phyloP scores from a whole-genome alignment of 2,113 vertebrate species.

The Haemorhous mexicanus region DNA sequence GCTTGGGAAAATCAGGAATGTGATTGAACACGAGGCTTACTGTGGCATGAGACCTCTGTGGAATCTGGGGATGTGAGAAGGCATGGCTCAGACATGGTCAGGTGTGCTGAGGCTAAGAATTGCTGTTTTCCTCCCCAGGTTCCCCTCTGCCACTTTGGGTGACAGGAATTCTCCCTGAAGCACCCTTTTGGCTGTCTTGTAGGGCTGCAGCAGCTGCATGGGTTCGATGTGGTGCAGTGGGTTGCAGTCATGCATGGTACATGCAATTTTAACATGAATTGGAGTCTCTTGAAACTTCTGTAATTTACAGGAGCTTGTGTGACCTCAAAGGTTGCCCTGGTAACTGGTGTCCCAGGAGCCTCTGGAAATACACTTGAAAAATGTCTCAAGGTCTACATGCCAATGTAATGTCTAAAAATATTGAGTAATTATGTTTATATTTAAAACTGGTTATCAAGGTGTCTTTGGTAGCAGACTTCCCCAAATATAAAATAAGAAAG shows the following conservation, averaged over 20 bases:
- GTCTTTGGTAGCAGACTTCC: neutral
- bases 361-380: neutral
- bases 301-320: neutral
- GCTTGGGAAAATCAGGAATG: neutral
- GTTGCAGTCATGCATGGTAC: neutral
- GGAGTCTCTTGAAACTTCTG: neutral
- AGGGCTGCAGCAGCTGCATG: neutral
- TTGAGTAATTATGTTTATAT: neutral
- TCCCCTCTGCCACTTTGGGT: neutral
- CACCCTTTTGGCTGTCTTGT: neutral
- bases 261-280: neutral
- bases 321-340: neutral
- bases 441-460: neutral
- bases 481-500: neutral
- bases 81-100: neutral
- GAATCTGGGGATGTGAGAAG: neutral
- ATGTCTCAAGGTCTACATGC: neutral
- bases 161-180: neutral
- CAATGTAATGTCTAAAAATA: neutral
- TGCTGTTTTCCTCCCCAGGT: accelerated
- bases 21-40: accelerated
- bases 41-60: neutral
- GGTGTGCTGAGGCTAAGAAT: neutral
- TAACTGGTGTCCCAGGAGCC: neutral
- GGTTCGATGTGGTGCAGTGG: accelerated